Evolutionary conservation across 2,113 vertebrate species (phyloP).

Genomic region (Peromyscus leucopus): DNA sequence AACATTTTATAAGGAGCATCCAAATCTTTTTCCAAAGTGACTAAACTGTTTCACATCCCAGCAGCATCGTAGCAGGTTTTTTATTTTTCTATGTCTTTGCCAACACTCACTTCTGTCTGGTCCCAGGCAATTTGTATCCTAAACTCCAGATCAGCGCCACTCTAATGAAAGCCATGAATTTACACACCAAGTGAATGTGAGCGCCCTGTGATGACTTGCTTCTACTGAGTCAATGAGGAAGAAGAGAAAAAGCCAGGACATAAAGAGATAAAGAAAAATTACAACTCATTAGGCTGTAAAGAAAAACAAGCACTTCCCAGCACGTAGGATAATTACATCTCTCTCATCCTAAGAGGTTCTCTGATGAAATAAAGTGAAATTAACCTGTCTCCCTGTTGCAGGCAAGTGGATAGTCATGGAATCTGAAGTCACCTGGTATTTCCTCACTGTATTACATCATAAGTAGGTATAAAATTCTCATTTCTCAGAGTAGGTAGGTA

Average conservation of each 20-base stretch:
- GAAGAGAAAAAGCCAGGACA: background rate
- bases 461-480: background rate
- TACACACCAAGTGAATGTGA: background rate
- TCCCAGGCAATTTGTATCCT: background rate
- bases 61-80: background rate
- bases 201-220: background rate
- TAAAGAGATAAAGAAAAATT: background rate
- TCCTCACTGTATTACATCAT: fast-evolving
- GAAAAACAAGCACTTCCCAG: background rate
- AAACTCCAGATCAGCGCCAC: slow-evolving; percentile 6
- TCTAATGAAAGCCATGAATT: background rate
- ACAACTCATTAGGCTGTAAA: background rate
- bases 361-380: background rate
- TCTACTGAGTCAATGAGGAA: background rate
- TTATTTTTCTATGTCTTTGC: background rate
- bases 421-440: background rate
- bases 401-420: background rate
- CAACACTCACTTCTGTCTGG: background rate
- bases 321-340: background rate
- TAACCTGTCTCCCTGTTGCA: background rate
- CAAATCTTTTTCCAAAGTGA: background rate
- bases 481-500: background rate
- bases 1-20: background rate
- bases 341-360: background rate
- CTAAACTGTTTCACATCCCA: background rate